These are phyloP conservation scores for Amazonetta brasiliensis DNA, from an alignment of 2,797 vertebrate species.

Conservation along the genomic window DNA sequence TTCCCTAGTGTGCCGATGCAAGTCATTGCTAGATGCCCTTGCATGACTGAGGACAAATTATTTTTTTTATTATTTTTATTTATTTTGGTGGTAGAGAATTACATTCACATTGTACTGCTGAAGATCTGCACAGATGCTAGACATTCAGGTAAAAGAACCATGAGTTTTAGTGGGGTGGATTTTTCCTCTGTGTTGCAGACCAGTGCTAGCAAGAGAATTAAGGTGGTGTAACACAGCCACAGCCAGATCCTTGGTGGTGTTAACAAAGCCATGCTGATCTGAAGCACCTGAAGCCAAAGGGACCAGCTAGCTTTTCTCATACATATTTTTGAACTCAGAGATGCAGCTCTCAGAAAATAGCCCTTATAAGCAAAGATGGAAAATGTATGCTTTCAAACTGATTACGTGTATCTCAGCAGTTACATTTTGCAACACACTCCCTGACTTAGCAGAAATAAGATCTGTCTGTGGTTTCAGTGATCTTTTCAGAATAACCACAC, in stretches of 20 bases:
- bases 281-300: neutral
- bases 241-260: neutral
- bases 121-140: neutral
- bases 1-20: neutral
- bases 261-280: neutral
- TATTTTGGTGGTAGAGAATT: neutral
- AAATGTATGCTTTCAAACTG: neutral
- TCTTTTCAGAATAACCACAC: neutral
- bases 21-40: neutral
- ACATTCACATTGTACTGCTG: neutral
- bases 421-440: neutral
- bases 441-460: constrained; percentile 36
- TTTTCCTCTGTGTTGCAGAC: neutral
- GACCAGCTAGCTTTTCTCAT: neutral
- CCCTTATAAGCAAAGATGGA: neutral
- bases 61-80: neutral
- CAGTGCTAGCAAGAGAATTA: neutral
- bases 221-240: neutral
- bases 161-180: neutral
- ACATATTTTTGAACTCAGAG: neutral
- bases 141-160: neutral
- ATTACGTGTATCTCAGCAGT: neutral
- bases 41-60: neutral
- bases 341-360: neutral
- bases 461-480: neutral